These are phyloP conservation scores for Busseola fusca DNA, from an alignment of 2,888 invertebrate species.

Conservation along the genomic window DNA sequence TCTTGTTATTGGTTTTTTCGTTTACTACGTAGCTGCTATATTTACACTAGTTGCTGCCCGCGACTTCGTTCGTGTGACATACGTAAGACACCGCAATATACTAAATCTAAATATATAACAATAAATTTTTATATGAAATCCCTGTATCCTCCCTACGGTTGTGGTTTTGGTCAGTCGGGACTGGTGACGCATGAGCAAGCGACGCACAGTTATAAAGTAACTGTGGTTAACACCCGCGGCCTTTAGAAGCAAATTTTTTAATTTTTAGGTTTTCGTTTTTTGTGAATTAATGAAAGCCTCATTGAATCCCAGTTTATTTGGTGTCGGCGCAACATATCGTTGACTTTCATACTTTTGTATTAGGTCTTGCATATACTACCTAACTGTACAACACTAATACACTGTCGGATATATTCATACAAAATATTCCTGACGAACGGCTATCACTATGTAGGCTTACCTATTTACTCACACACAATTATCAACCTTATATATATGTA, in stretches of 20 bases:
- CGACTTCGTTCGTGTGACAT: not conserved
- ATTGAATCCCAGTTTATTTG: not conserved
- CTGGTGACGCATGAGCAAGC: not conserved
- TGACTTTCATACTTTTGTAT: not conserved
- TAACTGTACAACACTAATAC: not conserved
- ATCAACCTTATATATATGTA: no score
- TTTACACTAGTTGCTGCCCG: not conserved
- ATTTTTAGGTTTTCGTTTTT: not conserved
- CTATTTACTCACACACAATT: no score
- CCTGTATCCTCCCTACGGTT: not conserved
- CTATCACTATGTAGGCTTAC: not conserved
- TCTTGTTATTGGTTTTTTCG: conserved; percentile 40
- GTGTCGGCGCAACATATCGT: not conserved
- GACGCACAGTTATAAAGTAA: not conserved
- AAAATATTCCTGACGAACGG: not conserved
- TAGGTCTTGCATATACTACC: not conserved
- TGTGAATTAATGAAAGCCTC: not conserved
- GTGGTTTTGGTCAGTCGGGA: not conserved
- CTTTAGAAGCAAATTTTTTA: not conserved
- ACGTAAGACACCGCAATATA: not conserved
- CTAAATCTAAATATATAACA: not conserved
- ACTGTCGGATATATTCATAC: not conserved
- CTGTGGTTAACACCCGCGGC: not conserved
- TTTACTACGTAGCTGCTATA: conserved; percentile 26
- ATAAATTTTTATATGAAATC: not conserved